These are phyloP conservation scores for Danio kyathit DNA, from an alignment of 2,797 vertebrate genomes.

Conservation along the genomic window DNA sequence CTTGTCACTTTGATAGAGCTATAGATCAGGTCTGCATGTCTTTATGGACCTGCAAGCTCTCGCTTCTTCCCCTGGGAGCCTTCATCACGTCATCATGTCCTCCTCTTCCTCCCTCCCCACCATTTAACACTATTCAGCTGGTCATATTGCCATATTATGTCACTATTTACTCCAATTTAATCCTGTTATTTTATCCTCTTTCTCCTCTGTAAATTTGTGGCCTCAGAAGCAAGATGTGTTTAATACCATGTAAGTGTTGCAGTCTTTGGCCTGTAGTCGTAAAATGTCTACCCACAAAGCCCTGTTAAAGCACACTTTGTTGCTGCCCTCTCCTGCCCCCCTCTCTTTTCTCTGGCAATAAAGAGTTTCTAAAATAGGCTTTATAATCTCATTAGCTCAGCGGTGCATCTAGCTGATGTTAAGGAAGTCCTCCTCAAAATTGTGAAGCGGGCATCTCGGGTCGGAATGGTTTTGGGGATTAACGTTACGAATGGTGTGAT, in stretches of 20 bases:
- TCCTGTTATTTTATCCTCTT: background rate
- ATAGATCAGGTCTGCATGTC: conserved; percentile 26
- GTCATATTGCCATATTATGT: conserved; percentile 28
- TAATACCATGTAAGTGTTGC: conserved; percentile 25
- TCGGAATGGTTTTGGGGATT: conserved; percentile 22
- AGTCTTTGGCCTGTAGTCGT: conserved; percentile 17
- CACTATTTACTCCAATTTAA: background rate
- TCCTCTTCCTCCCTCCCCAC: conserved; percentile 3
- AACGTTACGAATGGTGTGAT: conserved; percentile 28
- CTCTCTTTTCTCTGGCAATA: conserved; percentile 19
- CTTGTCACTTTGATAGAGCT: conserved; percentile 20
- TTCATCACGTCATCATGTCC: conserved; percentile 24
- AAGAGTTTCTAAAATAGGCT: conserved; percentile 41
- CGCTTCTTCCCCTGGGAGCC: background rate
- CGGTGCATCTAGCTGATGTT: conserved; percentile 1
- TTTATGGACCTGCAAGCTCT: conserved; percentile 14
- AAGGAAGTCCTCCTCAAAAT: conserved; percentile 18
- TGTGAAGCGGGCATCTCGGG: background rate
- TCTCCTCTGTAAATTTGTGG: conserved; percentile 8
- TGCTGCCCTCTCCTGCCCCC: conserved; percentile 25
- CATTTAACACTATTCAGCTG: conserved; percentile 42
- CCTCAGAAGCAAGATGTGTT: conserved; percentile 14
- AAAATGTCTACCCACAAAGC: conserved; percentile 37
- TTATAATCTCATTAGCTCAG: conserved; percentile 46
- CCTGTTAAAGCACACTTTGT: conserved; percentile 21